Base-by-base conservation (phyloP, 1,140 invertebrate genomes). In the Bombus huntii region DNA sequence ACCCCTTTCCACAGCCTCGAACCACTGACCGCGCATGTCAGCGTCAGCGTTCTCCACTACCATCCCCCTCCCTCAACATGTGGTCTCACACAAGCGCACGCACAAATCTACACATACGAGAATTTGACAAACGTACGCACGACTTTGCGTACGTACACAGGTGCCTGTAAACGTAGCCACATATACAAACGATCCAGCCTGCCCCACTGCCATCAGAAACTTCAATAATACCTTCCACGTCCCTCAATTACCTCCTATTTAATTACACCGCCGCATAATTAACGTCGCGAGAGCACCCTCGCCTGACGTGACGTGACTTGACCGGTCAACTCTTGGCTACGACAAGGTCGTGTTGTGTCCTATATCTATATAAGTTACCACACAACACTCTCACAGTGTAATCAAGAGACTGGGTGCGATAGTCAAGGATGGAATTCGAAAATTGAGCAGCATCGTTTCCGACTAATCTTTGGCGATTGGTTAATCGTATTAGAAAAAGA, bases 161-260 rank as follows among this genome's bases (percentile, higher is more conserved):
- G 13, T 37, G 34, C 59, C 25, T 44, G 74, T 83, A 57, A 70
- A 83, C 68, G 83, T 34, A 8, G 62, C 59, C 44, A 37, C 73
- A 22, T 72, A 81, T 57, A 73, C 82, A 85, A 85, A 90, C 88
- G 82, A 87, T n/a, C n/a, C 31, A 25, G 44, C 42, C 81, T 66
- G 39, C 66, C 75, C 81, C 86, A 25, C 57, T 81, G 71, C 86
- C 88, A 88, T 89, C 92, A 89, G 92, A 94, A 94, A 94, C 93
- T 93, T 92, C 92, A 92, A 91, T 92, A 93, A 93, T 93, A 93
- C 89, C 90, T 85, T 90, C 88, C 91, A 89, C 90, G 89, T 92
- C 90, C 90, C 91, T 92, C 90, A 93, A 93, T 93, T 93, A 93
- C 91, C 92, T 90, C 75, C 90, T 93, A 94, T 93, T 94, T 93